Percentiles rank a stretch among this genome's conserved stretches.
Evolutionary conservation across 2,888 invertebrate genomes (phyloP).

Genomic region (Mamestra brassicae): DNA sequence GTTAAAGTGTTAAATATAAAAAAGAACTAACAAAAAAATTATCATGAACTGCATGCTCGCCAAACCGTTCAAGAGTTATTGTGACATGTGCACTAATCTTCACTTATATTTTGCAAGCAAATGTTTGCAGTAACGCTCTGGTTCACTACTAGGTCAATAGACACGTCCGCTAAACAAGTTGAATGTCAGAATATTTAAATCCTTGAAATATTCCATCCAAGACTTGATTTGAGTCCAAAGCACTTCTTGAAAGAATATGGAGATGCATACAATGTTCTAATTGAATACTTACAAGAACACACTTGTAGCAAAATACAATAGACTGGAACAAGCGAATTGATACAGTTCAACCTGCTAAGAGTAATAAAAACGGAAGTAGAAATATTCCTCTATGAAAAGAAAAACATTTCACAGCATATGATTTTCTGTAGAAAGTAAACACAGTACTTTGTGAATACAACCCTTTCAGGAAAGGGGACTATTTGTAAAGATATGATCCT

Average conservation of each 20-base stretch:
- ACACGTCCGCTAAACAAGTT: slow-evolving; percentile 27
- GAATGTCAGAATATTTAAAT: slow-evolving; percentile 31
- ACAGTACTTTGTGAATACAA: neutral
- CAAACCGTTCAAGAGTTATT: slow-evolving; percentile 20
- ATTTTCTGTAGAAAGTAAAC: neutral
- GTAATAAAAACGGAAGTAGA: neutral
- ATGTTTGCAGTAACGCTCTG: slow-evolving; percentile 35
- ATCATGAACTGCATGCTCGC: slow-evolving; percentile 16
- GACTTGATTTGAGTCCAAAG: neutral
- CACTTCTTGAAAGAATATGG: neutral
- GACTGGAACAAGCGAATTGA: neutral
- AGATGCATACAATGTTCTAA: neutral
- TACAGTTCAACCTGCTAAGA: neutral
- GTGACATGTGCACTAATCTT: slow-evolving; percentile 27
- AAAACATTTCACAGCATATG: neutral
- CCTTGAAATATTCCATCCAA: neutral
- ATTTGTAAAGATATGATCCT: slow-evolving; percentile 5
- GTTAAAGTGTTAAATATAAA: too few relatives aligned
- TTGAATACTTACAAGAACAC: neutral
- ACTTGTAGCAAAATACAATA: neutral
- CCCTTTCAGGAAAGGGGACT: neutral
- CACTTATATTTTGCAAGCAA: slow-evolving; percentile 36
- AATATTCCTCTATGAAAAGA: neutral
- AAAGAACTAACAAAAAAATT: neutral
- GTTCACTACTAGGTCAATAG: slow-evolving; percentile 30